Evolutionary conservation across 64 coral and sea anemone genomes (phyloP).

Genomic region (Anthopleura sola): DNA sequence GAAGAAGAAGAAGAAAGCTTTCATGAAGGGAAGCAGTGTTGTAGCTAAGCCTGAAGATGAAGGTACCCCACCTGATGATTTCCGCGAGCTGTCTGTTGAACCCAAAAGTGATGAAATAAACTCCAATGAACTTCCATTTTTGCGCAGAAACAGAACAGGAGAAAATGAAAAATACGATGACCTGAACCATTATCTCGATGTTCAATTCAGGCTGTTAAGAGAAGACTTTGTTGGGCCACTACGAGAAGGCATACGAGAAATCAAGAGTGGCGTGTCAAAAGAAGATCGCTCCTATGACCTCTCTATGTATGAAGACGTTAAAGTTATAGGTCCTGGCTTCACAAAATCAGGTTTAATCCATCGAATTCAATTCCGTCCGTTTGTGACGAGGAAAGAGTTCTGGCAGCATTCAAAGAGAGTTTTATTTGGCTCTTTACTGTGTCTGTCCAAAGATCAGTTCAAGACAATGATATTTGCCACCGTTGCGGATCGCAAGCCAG

Average conservation of each 20-base stretch:
- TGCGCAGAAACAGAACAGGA: conserved; percentile 58
- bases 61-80: conserved; percentile 60
- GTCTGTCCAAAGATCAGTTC: conserved; percentile 73
- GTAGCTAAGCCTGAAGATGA: background rate
- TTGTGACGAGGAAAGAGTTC: conserved; percentile 29
- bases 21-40: background rate
- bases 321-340: conserved; percentile 33
- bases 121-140: conserved; percentile 46
- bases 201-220: conserved; percentile 72
- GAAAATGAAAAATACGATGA: conserved; percentile 24
- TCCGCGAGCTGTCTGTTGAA: conserved; percentile 57
- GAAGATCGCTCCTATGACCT: conserved; percentile 53
- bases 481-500: conserved; percentile 52
- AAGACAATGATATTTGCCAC: conserved; percentile 58
- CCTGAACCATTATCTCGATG: conserved; percentile 65
- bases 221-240: conserved; percentile 86
- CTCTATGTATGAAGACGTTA: conserved; percentile 67
- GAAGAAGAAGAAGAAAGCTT: background rate
- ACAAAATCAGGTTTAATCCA: conserved; percentile 67
- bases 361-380: conserved; percentile 44
- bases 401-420: conserved; percentile 72
- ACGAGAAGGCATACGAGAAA: conserved; percentile 63
- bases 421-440: conserved; percentile 74
- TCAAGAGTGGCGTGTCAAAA: conserved; percentile 22
- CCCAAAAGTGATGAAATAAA: conserved; percentile 51